These are phyloP conservation scores for Actenoides hombroni DNA, from an alignment of 2,113 vertebrate species.

Conservation along the genomic window DNA sequence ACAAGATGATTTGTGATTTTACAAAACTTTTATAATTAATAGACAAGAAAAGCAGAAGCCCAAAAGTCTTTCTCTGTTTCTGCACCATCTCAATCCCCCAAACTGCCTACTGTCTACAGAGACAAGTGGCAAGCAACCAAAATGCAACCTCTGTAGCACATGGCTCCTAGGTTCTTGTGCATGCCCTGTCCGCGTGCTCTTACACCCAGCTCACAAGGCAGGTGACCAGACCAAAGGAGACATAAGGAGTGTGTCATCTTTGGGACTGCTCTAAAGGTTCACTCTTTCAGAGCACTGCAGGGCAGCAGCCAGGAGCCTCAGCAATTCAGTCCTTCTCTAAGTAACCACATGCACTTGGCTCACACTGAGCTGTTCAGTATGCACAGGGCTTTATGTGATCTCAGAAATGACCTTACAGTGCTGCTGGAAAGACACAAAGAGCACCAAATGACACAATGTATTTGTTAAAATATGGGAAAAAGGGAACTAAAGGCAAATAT, in stretches of 20 bases:
- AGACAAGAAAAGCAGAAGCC: neutral
- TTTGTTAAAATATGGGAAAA: neutral
- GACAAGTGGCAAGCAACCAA: neutral
- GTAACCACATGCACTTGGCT: neutral
- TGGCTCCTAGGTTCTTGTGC: neutral
- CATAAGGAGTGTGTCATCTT: neutral
- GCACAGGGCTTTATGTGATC: neutral
- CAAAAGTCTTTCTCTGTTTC: neutral
- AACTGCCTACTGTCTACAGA: neutral
- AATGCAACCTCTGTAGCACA: neutral
- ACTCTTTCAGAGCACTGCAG: neutral
- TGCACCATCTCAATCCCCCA: neutral
- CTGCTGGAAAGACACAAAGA: neutral
- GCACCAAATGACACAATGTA: neutral
- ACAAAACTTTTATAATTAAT: neutral
- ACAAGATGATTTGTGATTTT: neutral
- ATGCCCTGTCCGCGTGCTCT: neutral
- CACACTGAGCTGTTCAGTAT: neutral
- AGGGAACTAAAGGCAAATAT: neutral
- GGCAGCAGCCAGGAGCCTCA: neutral
- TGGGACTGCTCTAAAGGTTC: neutral
- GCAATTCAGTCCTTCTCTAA: neutral
- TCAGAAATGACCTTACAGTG: neutral
- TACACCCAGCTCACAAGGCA: neutral
- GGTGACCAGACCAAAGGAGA: neutral